These are phyloP conservation scores for Copsychus sechellarum DNA, from an alignment of 2,113 vertebrate species.

Conservation along the genomic window DNA sequence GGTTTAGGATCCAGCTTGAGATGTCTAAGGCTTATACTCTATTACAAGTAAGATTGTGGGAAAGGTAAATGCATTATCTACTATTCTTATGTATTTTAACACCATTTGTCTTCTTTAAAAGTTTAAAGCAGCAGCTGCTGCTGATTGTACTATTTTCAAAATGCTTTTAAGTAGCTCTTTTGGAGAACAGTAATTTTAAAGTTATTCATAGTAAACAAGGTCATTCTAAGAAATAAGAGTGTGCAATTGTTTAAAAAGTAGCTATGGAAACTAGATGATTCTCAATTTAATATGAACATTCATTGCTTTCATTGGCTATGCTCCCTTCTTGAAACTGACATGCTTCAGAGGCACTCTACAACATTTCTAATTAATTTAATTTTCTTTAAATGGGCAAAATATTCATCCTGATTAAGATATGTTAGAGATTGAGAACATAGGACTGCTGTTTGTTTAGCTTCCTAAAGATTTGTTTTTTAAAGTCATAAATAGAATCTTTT, in stretches of 20 bases:
- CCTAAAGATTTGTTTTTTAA: neutral
- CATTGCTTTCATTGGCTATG: slow-evolving; percentile 52
- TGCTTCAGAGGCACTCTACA: neutral
- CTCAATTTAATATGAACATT: neutral
- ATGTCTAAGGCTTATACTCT: neutral
- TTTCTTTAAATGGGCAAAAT: slow-evolving; percentile 43
- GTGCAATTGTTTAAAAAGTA: slow-evolving; percentile 26
- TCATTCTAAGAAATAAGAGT: neutral
- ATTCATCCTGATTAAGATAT: neutral
- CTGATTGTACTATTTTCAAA: neutral
- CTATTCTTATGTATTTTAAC: neutral
- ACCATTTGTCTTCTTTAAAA: neutral
- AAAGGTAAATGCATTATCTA: neutral
- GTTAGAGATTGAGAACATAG: neutral
- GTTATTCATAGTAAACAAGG: slow-evolving; percentile 23
- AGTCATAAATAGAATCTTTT: neutral
- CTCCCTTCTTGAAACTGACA: neutral
- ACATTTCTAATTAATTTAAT: slow-evolving; percentile 1
- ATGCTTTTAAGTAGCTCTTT: neutral
- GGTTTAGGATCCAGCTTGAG: neutral
- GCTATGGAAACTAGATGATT: slow-evolving; percentile 33
- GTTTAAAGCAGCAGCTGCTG: neutral
- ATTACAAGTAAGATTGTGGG: neutral
- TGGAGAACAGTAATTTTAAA: neutral
- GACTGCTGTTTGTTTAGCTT: neutral